phyloP scores from a whole-genome alignment of 2,797 vertebrate genomes.

The Epinephelus malabaricus region DNA sequence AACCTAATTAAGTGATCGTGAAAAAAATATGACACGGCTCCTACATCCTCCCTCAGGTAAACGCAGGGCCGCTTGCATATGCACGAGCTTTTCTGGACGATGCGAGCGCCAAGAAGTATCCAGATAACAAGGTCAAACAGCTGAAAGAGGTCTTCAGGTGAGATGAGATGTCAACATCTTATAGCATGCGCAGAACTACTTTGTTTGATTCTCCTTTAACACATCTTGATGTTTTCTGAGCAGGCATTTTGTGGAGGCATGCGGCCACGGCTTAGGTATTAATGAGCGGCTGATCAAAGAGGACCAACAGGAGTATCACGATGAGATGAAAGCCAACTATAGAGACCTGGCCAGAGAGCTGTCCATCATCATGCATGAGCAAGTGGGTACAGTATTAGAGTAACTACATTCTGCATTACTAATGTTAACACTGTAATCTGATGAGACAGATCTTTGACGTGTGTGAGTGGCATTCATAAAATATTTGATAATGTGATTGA shows the following conservation, averaged over 20 bases:
- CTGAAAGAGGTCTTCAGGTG: conserved; percentile 98
- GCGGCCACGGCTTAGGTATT: conserved; percentile 93
- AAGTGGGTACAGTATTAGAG: conserved; percentile 80
- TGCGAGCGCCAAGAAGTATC: conserved; percentile 93
- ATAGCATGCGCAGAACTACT: background rate
- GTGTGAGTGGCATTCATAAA: conserved; percentile 5
- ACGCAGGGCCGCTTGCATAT: conserved; percentile 96
- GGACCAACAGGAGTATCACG: conserved; percentile 97
- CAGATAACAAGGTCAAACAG: conserved; percentile 98
- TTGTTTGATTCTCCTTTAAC: conserved; percentile 7
- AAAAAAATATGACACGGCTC: background rate
- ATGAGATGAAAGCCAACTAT: conserved; percentile 98
- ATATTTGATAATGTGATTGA: conserved; percentile 35
- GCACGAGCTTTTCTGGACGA: conserved; percentile 97
- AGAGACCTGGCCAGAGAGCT: conserved; percentile 95
- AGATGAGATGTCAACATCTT: conserved; percentile 26
- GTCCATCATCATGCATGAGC: conserved; percentile 97
- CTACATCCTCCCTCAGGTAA: conserved; percentile 86
- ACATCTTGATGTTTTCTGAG: conserved; percentile 15
- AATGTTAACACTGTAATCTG: conserved; percentile 15
- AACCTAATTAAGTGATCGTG: background rate
- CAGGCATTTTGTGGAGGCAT: conserved; percentile 98
- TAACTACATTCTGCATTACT: background rate
- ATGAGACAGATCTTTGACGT: background rate
- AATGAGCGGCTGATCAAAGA: conserved; percentile 98